Evolutionary conservation across 2,797 vertebrate genomes (phyloP), one percentile per base, ranked within the genome.

Genomic region (Sitta carolinensis): DNA sequence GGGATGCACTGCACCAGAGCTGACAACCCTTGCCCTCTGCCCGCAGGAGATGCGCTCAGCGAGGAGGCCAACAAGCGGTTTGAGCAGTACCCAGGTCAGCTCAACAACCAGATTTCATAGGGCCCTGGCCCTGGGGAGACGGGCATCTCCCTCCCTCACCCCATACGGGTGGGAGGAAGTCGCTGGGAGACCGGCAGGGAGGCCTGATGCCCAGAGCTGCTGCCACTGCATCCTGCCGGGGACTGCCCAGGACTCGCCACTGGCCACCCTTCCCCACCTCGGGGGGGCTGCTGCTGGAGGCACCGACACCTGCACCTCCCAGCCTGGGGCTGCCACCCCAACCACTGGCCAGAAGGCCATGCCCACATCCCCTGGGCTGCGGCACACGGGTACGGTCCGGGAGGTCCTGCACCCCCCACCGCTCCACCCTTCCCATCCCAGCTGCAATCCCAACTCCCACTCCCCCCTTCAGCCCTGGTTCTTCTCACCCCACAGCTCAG

Each of bases 51-150:
- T 13, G 98, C 99, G 0, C 98, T 99, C 97, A 99, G 99, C 6
- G 99, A 99, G 70, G 99, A 99, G 96, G 99, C 99, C 47, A 99
- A 98, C 98, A 98, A 97, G 96, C 97, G 97, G 88, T 99, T 99
- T 69, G 99, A 99, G 95, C 99, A 99, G 96, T 99, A 99, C 91
- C 99, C 99, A 1, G 99, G 99, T 55, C 99, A 99, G 97, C 98
- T 99, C 54, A 99, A 99, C 94, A 99, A 99, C 97, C 98, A 99
- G 97, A 98, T 99, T 7, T 85, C 97, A 9, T 98, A 96, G 97
- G 70, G 59, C 55, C 43, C 61, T 0, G 0, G 52, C 52, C 84
- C 45, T 11, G 15, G 29, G 87, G 75, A 89, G 52, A 94, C 2
- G 5, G 69, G 82, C 75, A 62, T 74, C 89, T 69, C 83, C 91